Evolutionary conservation across 2,113 vertebrate genomes (phyloP).

Genomic region (Prionailurus bengalensis): DNA sequence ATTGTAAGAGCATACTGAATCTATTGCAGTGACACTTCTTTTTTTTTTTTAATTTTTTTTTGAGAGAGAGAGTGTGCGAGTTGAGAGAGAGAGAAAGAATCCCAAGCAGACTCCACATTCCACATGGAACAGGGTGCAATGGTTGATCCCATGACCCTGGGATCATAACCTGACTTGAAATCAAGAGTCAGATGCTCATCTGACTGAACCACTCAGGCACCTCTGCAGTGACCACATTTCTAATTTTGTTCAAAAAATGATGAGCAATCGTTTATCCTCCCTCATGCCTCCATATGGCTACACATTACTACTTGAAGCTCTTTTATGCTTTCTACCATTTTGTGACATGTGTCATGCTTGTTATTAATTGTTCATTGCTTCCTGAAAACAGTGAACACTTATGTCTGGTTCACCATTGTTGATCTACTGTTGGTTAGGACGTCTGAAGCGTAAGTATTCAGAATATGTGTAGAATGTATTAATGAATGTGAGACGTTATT

Average conservation of each 20-base stretch:
- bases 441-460: slow-evolving; percentile 20
- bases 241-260: background rate
- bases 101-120: too few relatives aligned
- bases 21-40: background rate
- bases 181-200: too few relatives aligned
- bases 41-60: too few relatives aligned
- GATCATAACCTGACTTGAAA: too few relatives aligned
- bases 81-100: too few relatives aligned
- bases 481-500: background rate
- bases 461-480: slow-evolving; percentile 48
- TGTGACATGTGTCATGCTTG: background rate
- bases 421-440: background rate
- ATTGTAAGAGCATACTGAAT: slow-evolving; percentile 1
- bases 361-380: background rate
- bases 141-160: too few relatives aligned
- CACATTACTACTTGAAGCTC: background rate
- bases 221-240: background rate
- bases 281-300: background rate
- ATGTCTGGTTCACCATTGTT: slow-evolving; percentile 7
- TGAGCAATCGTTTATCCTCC: background rate
- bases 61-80: too few relatives aligned
- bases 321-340: background rate
- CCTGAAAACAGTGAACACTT: background rate
- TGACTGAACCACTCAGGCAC: too few relatives aligned
- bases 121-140: too few relatives aligned